Evolutionary conservation across 2,113 vertebrate species (phyloP), one percentile per base, ranked within the genome.

Genomic region (Strix aluco): DNA sequence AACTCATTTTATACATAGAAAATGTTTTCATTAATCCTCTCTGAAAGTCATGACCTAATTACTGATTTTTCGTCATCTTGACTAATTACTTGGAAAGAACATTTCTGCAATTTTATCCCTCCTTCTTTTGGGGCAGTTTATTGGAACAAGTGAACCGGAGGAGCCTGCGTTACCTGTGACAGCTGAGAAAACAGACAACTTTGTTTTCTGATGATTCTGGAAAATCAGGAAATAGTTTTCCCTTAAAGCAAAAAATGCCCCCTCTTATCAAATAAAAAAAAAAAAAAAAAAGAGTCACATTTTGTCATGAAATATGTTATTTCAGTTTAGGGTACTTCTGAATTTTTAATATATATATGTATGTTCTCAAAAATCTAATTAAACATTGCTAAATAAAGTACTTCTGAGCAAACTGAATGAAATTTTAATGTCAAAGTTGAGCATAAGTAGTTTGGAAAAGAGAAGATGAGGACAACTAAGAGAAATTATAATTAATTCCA

Each of bases 391-490:
- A 96, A 95, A 81, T 78, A 77, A 94, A 96, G 86, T 44, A 36
- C 63, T 92, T 87, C 84, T 61, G 44, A 89, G 84, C 73, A 89
- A 92, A 92, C 15, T 3, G 1, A 81, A 70, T 86, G 72, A 80
- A 75, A 77, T 77, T 75, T 88, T 93, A 94, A 94, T 94, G 91
- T 92, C 92, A 94, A 86, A 93, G 77, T 92, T 95, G 52, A 89
- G 59, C 77, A 86, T 42, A 92, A 94, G 66, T 42, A 90, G 72
- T 88, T 88, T 12, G 20, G 63, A 57, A 90, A 90, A 94, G 72
- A 46, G 58, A 83, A 69, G 82, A 62, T 95, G 55, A 66, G 95
- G 93, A 54, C 38, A 65, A 70, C 49, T 46, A 54, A 77, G 67
- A 32, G 55, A 83, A 94, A 74, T 90, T 22, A 62, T 51, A 90